These are phyloP conservation scores for Stenodera caucasica DNA, from an alignment of 2,888 invertebrate species.

Conservation along the genomic window DNA sequence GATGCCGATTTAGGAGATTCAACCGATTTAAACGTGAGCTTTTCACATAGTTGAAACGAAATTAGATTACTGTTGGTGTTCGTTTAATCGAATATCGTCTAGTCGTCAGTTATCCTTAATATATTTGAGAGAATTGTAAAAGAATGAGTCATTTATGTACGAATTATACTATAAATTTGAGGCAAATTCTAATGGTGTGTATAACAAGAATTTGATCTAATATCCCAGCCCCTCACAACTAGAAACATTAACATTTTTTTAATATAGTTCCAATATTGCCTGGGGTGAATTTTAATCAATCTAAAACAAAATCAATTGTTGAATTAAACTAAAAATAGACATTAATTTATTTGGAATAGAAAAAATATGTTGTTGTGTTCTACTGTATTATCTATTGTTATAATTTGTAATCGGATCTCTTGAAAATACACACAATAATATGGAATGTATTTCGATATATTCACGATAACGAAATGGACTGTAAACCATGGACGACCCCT, in stretches of 20 bases:
- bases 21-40: background rate
- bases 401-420: constrained; percentile 7
- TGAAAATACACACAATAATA: constrained; percentile 10
- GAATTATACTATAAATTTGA: background rate
- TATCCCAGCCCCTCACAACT: background rate
- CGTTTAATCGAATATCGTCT: background rate
- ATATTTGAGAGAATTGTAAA: background rate
- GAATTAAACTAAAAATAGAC: background rate
- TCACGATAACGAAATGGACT: constrained; percentile 48
- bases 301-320: background rate
- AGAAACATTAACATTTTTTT: constrained; percentile 5
- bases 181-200: constrained; percentile 7
- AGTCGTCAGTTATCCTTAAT: background rate
- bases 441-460: constrained; percentile 16
- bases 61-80: background rate
- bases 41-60: background rate
- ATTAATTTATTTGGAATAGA: too few relatives aligned
- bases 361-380: too few relatives aligned
- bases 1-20: background rate
- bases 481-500: constrained; percentile 47
- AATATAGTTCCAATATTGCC: background rate
- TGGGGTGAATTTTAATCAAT: constrained; percentile 4
- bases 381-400: background rate
- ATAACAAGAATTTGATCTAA: constrained; percentile 7
- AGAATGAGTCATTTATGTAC: background rate